Evolutionary conservation across 1,140 invertebrate genomes (phyloP).

Genomic region (Pseudachorutes palmiensis): DNA sequence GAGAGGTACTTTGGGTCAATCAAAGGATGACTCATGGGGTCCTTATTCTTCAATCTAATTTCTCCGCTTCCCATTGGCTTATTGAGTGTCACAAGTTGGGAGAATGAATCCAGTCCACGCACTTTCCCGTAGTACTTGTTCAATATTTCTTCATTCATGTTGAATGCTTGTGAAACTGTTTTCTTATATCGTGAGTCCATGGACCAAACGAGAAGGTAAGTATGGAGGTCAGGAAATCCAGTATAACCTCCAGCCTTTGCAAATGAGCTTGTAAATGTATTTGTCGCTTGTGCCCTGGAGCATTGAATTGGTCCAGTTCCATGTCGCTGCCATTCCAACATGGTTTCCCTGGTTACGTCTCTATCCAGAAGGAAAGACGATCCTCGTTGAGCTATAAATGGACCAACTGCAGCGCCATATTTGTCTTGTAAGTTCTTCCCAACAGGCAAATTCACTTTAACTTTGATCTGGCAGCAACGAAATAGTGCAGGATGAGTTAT

Average conservation of each 20-base stretch:
- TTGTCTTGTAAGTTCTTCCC: constrained; percentile 28
- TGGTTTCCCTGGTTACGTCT: neutral
- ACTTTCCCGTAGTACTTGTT: constrained; percentile 6
- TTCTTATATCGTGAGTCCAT: constrained; percentile 2
- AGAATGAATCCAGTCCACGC: constrained; percentile 20
- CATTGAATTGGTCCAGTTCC: neutral
- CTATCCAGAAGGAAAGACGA: neutral
- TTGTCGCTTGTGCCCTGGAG: constrained; percentile 13
- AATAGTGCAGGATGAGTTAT: too few species aligned
- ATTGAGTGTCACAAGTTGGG: constrained; percentile 22
- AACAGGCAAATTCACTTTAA: constrained; percentile 19
- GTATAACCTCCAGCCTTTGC: neutral
- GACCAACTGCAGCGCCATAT: constrained; percentile 21
- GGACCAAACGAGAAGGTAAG: constrained; percentile 17
- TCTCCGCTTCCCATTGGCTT: constrained; percentile 14
- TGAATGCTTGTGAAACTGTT: constrained; percentile 7
- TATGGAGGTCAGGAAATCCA: constrained; percentile 23
- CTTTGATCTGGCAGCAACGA: neutral
- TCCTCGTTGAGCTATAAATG: constrained; percentile 15
- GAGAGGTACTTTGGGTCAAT: constrained; percentile 22
- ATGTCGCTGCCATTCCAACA: neutral
- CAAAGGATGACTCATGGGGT: constrained; percentile 14
- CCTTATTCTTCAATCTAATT: constrained; percentile 7
- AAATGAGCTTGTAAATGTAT: constrained; percentile 1
- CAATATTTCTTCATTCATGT: constrained; percentile 10